These are phyloP conservation scores for Ennomos erosarius DNA, from an alignment of 2,888 invertebrate species.

Conservation along the genomic window DNA sequence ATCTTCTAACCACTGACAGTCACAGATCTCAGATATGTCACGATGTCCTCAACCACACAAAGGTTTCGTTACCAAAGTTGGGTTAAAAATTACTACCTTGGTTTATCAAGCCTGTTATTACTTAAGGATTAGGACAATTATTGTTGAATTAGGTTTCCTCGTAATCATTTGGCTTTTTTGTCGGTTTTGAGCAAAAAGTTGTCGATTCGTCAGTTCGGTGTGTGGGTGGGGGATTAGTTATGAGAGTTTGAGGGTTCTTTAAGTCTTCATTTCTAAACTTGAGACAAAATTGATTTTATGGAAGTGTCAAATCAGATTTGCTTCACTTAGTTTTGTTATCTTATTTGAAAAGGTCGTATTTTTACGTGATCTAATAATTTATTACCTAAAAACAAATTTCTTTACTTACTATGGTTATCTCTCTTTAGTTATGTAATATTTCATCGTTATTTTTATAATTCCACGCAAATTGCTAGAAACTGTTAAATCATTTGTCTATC, in stretches of 20 bases:
- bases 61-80: slow-evolving; percentile 34
- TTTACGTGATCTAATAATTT: no score
- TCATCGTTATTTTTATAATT: no score
- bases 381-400: no score
- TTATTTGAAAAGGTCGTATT: no score
- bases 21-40: slow-evolving; percentile 20
- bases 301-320: no score
- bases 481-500: no score
- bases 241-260: slow-evolving; percentile 9
- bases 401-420: no score
- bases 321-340: no score
- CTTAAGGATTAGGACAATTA: slow-evolving; percentile 61
- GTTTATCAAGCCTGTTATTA: slow-evolving; percentile 61
- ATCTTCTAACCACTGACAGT: not conserved
- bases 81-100: slow-evolving; percentile 35
- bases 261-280: not conserved
- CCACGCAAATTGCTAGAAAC: no score
- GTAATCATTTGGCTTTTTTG: slow-evolving; percentile 48
- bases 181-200: slow-evolving; percentile 33
- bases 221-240: slow-evolving; percentile 39
- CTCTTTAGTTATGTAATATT: no score
- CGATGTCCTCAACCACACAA: slow-evolving; percentile 30
- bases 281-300: no score
- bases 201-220: slow-evolving; percentile 48
- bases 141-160: slow-evolving; percentile 64